A percentile compares a stretch with the other conserved stretches of the same genome.
Evolutionary conservation across 2,113 vertebrate genomes (phyloP).

Genomic region (Abramis brama): DNA sequence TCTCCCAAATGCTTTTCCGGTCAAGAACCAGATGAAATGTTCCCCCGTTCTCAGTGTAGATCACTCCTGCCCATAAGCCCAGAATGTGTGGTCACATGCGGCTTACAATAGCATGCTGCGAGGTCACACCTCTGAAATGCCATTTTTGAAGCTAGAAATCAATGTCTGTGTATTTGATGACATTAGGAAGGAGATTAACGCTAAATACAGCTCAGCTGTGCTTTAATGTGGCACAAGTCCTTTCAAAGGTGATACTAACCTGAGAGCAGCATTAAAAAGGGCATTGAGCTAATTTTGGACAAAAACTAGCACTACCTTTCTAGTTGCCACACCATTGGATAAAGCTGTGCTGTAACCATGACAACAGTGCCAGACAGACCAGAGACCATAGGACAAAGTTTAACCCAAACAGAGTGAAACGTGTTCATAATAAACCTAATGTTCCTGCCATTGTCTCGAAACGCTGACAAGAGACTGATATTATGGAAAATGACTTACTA

Average conservation of each 20-base stretch:
- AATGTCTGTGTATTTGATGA: background rate
- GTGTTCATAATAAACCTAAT: background rate
- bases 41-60: background rate
- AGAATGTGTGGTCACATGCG: background rate
- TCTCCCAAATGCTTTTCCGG: background rate
- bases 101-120: background rate
- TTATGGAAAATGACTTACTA: background rate
- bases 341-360: conserved; percentile 43
- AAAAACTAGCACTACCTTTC: conserved; percentile 10
- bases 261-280: background rate
- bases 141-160: conserved; percentile 5
- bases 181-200: background rate
- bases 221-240: background rate
- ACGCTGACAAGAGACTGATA: background rate
- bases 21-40: background rate
- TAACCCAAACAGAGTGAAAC: conserved; percentile 21
- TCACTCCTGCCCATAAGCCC: background rate
- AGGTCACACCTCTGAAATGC: background rate
- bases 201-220: conserved; percentile 3
- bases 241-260: background rate
- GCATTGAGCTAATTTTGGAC: background rate
- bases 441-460: background rate
- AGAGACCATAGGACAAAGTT: conserved; percentile 35
- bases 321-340: conserved; percentile 31
- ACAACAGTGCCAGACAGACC: conserved; percentile 46